Base-by-base conservation (phyloP, 2,888 invertebrate genomes). In the Linyphia triangularis region DNA sequence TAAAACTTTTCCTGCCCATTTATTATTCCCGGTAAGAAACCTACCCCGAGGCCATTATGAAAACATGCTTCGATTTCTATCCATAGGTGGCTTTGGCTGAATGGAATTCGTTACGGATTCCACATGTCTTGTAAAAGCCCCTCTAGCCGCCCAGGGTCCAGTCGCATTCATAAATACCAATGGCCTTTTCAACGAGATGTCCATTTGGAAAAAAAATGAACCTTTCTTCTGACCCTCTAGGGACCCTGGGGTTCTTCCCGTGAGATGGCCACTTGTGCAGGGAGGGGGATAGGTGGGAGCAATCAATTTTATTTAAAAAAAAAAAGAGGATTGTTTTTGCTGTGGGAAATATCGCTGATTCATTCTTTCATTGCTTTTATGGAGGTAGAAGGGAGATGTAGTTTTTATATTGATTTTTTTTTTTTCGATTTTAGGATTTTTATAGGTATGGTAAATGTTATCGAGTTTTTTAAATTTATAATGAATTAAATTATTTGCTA, bases 161-260 rank as follows among this genome's bases (percentile, higher is more conserved):
- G n/a, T 43, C 40, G 82, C 40, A 83, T 83, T 83, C 82, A 83
- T 83, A 83, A 83, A 83, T 83, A 83, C 61, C 82, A 83, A 83
- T 83, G 63, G 63, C 37, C 63, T 67, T 51, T 40, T 77, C 77
- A 61, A n/a, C 24, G 57, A 10, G 63, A 63, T 83, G 82, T 83
- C 82, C 82, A 83, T 72, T 72, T 40, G n/a, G 70, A 33, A n/a
- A 51, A 72, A 24, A 24, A 13, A 37, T 19, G 59, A 59, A 26
- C n/a, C 22, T 9, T 33, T 19, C 24, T 51, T 51, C 10, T 26
- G 26, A 43, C 61, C 57, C 75, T 61, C 19, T 9, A n/a, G 61
- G 72, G 72, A 7, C 6, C 19, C n/a, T 4, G 37, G 16, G 26
- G 16, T 7, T 37, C 30, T 19, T n/a, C n/a, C n/a, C 22, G 24